These are phyloP conservation scores for Glaucopsyche alexis DNA, from an alignment of 2,888 invertebrate genomes.

Conservation along the genomic window DNA sequence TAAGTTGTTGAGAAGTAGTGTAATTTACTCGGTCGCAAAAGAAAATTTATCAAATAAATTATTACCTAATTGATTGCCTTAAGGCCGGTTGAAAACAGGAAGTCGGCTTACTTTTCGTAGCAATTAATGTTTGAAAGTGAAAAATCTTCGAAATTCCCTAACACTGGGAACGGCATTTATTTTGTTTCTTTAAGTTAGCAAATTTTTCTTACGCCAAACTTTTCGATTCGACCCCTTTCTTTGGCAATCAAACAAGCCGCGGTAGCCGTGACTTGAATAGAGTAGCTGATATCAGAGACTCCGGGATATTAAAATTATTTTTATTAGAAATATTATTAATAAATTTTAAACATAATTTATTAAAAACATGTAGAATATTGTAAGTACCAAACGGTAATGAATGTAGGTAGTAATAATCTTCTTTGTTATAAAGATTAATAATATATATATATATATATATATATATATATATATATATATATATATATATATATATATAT, in stretches of 20 bases:
- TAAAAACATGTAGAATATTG: too few relatives aligned
- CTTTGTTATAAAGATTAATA: too few relatives aligned
- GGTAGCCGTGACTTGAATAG: slow-evolving; percentile 42
- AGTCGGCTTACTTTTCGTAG: slow-evolving; percentile 74
- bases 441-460: too few relatives aligned
- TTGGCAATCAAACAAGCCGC: slow-evolving; percentile 66
- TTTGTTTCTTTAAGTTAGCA: slow-evolving; percentile 72
- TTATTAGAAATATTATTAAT: not conserved
- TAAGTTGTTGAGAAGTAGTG: not conserved
- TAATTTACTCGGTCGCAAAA: slow-evolving; percentile 27
- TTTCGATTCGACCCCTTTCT: slow-evolving; percentile 74
- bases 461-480: too few relatives aligned
- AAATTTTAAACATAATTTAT: too few relatives aligned
- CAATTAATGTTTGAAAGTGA: slow-evolving; percentile 77
- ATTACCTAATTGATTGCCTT: slow-evolving; percentile 71
- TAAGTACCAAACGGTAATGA: too few relatives aligned
- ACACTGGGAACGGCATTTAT: slow-evolving; percentile 60
- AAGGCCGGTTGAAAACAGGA: slow-evolving; percentile 64
- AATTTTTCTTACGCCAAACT: slow-evolving; percentile 73
- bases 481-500: too few relatives aligned
- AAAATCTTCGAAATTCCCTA: slow-evolving; percentile 71
- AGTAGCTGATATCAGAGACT: slow-evolving; percentile 26
- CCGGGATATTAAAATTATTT: not conserved
- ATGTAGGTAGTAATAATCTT: too few relatives aligned
- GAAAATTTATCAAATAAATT: slow-evolving; percentile 47